A percentile compares a stretch with the other conserved stretches of the same genome.
Conservation (phyloP, 2,113 vertebrate species). For the Apistogramma diplotaenia region DNA sequence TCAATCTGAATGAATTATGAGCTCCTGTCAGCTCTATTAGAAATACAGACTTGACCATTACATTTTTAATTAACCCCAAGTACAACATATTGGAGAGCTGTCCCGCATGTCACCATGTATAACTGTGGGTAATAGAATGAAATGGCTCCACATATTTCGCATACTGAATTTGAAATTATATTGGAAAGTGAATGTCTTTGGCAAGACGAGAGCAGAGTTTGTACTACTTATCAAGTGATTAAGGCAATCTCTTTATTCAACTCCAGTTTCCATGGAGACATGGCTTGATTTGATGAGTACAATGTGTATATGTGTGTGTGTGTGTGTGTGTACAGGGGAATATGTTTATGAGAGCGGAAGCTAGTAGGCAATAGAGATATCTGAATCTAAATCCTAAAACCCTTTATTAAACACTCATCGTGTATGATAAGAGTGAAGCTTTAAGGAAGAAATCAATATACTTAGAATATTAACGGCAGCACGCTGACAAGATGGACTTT, state of each 20-base stretch:
- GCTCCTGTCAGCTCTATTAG: conserved; percentile 50
- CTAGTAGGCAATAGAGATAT: conserved; percentile 21
- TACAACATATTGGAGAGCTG: conserved; percentile 53
- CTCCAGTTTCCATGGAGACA: conserved; percentile 68
- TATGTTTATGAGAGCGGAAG: background rate
- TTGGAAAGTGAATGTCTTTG: conserved; percentile 54
- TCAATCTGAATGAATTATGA: conserved; percentile 59
- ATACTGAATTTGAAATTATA: conserved; percentile 38
- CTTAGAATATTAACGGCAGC: background rate
- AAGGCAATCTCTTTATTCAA: conserved; percentile 65
- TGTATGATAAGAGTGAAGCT: background rate
- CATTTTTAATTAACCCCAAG: conserved; percentile 66
- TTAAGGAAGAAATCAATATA: conserved; percentile 1
- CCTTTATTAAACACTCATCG: conserved; percentile 6
- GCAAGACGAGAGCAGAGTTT: conserved; percentile 50
- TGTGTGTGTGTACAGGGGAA: background rate
- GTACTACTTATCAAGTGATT: conserved; percentile 69
- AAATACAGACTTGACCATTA: conserved; percentile 64
- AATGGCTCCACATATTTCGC: conserved; percentile 36
- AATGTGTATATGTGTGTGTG: conserved; percentile 16
- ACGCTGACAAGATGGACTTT: background rate
- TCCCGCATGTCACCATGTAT: conserved; percentile 46
- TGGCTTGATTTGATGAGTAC: conserved; percentile 61
- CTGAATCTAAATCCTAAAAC: conserved; percentile 26
- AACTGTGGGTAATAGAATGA: conserved; percentile 48